Evolutionary conservation across 2,888 invertebrate species (phyloP).

Genomic region (Orgyia antiqua): DNA sequence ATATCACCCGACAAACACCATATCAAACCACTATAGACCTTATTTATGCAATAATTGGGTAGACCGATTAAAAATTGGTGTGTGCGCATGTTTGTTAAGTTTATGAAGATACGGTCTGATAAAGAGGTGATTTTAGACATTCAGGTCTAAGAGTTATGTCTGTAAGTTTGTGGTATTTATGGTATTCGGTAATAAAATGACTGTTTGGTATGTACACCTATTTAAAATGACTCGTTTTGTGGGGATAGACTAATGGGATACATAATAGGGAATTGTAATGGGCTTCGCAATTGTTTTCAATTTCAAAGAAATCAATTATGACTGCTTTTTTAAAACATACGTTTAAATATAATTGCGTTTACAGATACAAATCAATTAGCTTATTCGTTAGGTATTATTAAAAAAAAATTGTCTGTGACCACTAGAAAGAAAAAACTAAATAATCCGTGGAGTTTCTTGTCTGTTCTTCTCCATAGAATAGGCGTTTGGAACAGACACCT

Average conservation of each 20-base stretch:
- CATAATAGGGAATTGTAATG: conserved; percentile 5
- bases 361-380: too few species aligned
- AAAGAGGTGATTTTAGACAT: conserved; percentile 41
- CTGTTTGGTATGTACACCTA: conserved; percentile 22
- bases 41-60: conserved; percentile 13
- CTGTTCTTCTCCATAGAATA: too few species aligned
- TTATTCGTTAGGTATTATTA: too few species aligned
- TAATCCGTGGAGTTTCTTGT: too few species aligned
- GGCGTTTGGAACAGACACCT: too few species aligned
- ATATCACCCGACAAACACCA: conserved; percentile 23
- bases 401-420: too few species aligned
- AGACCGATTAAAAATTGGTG: conserved; percentile 5
- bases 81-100: conserved; percentile 27
- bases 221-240: conserved; percentile 21
- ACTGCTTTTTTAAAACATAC: too few species aligned
- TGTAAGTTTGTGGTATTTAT: conserved; percentile 28
- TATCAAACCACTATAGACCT: conserved; percentile 17
- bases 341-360: too few species aligned
- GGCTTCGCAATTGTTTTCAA: background rate
- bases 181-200: conserved; percentile 28
- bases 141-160: conserved; percentile 33
- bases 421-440: too few species aligned
- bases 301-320: too few species aligned
- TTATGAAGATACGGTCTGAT: conserved; percentile 48
- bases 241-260: conserved; percentile 8